Conservation (phyloP, 2,113 vertebrate genomes). For the Calyptommatus sinebrachiatus region DNA sequence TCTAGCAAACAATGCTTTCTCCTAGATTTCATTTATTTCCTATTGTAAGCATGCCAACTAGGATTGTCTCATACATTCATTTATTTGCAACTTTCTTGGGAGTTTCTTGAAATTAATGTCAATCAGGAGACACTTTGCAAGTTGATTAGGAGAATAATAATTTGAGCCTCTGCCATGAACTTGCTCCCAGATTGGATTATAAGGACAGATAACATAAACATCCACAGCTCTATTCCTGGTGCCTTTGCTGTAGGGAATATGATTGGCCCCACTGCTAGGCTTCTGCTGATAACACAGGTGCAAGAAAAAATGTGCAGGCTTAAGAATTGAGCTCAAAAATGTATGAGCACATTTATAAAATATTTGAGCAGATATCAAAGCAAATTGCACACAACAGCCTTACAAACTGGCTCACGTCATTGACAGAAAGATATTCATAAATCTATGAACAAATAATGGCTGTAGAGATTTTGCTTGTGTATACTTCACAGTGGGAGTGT, state of each 20-base stretch:
- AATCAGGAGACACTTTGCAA: constrained; percentile 2
- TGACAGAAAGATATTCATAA: neutral
- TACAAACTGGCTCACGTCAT: neutral
- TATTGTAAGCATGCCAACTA: neutral
- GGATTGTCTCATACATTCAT: constrained; percentile 23
- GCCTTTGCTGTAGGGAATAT: neutral
- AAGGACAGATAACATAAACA: neutral
- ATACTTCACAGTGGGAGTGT: neutral
- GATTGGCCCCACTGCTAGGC: neutral
- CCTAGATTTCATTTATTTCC: neutral
- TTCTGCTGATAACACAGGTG: neutral
- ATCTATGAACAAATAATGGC: neutral
- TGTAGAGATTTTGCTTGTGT: neutral
- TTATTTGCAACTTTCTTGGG: constrained; percentile 13
- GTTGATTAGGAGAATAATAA: neutral
- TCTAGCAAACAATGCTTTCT: neutral
- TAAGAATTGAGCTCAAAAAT: neutral
- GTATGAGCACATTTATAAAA: neutral
- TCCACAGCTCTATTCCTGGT: neutral
- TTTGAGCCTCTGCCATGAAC: neutral
- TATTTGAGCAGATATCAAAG: neutral
- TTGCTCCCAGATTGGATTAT: neutral
- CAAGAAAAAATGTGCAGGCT: neutral
- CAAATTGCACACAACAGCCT: neutral
- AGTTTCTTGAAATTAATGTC: neutral